Conservation (phyloP, 1,140 invertebrate genomes). For the Drosophila lacteicornis region DNA sequence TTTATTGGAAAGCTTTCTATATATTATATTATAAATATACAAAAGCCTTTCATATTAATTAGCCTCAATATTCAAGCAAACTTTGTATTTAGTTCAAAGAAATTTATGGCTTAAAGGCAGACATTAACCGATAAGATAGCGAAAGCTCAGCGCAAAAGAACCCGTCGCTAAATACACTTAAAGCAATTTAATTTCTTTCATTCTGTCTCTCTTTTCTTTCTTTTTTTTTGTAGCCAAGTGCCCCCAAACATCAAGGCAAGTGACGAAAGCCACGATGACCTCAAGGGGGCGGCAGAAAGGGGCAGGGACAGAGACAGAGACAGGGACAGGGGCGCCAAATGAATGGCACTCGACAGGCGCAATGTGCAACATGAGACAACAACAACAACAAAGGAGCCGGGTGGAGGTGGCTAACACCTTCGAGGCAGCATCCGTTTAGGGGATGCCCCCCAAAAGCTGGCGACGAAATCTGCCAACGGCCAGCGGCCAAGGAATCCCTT, state of each 20-base stretch:
- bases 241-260: slow-evolving; percentile 74
- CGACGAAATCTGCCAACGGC: slow-evolving; percentile 36
- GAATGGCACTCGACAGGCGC: slow-evolving; percentile 76
- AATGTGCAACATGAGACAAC: slow-evolving; percentile 69
- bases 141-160: slow-evolving; percentile 20
- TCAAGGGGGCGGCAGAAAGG: slow-evolving; percentile 40
- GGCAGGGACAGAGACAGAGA: not conserved
- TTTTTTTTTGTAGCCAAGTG: slow-evolving; percentile 58
- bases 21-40: not conserved
- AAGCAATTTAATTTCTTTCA: slow-evolving; percentile 49
- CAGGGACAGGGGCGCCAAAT: slow-evolving; percentile 36
- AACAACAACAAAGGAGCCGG: slow-evolving; percentile 34
- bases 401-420: slow-evolving; percentile 45
- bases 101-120: slow-evolving; percentile 5
- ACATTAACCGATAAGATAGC: slow-evolving; percentile 26
- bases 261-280: slow-evolving; percentile 66
- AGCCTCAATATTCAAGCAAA: not conserved
- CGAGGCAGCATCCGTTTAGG: slow-evolving; percentile 24
- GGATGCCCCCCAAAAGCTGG: slow-evolving; percentile 5
- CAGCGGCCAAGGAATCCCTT: slow-evolving; percentile 43
- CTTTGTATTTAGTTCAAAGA: no score
- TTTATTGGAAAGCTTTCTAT: not conserved
- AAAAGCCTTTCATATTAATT: not conserved
- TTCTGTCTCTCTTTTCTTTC: not conserved
- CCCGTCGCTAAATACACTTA: slow-evolving; percentile 49